Conservation (phyloP, 1,140 invertebrate species). For the Neoseiulus cucumeris region DNA sequence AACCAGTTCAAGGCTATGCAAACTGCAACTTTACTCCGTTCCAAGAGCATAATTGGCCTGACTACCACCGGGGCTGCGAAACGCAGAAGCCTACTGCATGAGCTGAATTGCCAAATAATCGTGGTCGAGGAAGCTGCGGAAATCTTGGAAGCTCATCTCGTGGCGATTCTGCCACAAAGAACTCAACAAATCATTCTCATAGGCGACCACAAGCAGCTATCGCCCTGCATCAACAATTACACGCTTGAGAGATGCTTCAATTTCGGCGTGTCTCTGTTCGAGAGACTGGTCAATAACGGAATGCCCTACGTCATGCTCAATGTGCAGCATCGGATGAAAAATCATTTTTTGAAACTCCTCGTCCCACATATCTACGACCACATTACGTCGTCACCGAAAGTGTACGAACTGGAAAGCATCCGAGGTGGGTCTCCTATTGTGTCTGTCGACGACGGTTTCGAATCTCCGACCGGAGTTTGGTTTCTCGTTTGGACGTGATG, state of each 20-base stretch:
- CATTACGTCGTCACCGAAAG: not conserved
- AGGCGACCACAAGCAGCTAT: slow-evolving; percentile 28
- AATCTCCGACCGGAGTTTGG: no score
- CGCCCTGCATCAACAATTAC: not conserved
- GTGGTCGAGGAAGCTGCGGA: slow-evolving; percentile 70
- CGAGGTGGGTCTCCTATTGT: not conserved
- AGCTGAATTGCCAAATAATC: slow-evolving; percentile 38
- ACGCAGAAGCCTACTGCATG: slow-evolving; percentile 36
- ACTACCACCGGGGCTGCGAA: slow-evolving; percentile 54
- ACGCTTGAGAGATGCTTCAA: not conserved
- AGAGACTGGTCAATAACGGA: slow-evolving; percentile 19
- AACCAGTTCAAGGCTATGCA: not conserved
- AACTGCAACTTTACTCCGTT: not conserved
- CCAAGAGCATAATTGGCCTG: slow-evolving; percentile 41
- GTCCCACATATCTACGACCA: not conserved
- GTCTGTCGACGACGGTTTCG: no score
- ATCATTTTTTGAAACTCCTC: not conserved
- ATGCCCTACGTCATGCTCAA: slow-evolving; percentile 12
- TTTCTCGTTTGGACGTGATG: no score
- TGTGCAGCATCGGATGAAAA: slow-evolving; percentile 19
- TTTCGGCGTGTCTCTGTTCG: slow-evolving; percentile 13
- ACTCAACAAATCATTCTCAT: slow-evolving; percentile 63
- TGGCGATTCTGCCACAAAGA: slow-evolving; percentile 41
- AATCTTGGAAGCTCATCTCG: slow-evolving; percentile 51
- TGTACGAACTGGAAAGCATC: not conserved